Percentiles rank a stretch among this genome's conserved stretches.
These are phyloP conservation scores for Phylloscopus trochiloides DNA, from an alignment of 2,113 vertebrate genomes.

Conservation along the genomic window DNA sequence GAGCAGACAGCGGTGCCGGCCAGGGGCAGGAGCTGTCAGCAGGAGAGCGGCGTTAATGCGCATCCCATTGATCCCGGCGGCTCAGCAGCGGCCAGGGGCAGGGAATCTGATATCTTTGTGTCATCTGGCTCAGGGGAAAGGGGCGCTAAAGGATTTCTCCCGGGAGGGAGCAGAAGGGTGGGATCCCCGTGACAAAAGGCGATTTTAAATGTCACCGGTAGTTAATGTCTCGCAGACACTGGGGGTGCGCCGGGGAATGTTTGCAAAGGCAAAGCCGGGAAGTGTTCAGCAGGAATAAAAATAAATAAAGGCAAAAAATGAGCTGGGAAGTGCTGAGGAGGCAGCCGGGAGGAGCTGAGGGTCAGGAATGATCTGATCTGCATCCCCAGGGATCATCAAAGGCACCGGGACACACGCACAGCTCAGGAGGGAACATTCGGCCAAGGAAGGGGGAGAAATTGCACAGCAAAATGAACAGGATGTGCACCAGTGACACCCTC, in stretches of 20 bases:
- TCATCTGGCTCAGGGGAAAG: not conserved
- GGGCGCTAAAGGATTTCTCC: not conserved
- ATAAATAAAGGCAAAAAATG: not conserved
- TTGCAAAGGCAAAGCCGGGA: not conserved
- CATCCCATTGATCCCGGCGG: not conserved
- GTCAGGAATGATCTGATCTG: not conserved
- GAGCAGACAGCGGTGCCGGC: not conserved
- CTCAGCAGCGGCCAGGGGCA: not conserved
- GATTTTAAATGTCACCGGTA: not conserved
- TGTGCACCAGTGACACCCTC: rapidly evolving
- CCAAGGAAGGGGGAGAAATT: not conserved
- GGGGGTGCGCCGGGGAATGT: not conserved
- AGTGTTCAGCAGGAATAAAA: not conserved
- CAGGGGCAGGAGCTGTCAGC: not conserved
- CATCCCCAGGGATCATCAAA: not conserved
- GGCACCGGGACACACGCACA: not conserved
- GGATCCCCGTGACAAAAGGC: not conserved
- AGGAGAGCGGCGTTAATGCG: not conserved
- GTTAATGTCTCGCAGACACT: not conserved
- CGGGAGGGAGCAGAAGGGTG: not conserved
- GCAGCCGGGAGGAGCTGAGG: not conserved
- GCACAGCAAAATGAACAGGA: rapidly evolving
- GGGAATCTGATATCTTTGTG: not conserved
- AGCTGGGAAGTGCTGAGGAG: not conserved
- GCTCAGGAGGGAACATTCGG: not conserved